Base-by-base conservation (phyloP, 2,797 vertebrate species). In the Cottoperca gobio region DNA sequence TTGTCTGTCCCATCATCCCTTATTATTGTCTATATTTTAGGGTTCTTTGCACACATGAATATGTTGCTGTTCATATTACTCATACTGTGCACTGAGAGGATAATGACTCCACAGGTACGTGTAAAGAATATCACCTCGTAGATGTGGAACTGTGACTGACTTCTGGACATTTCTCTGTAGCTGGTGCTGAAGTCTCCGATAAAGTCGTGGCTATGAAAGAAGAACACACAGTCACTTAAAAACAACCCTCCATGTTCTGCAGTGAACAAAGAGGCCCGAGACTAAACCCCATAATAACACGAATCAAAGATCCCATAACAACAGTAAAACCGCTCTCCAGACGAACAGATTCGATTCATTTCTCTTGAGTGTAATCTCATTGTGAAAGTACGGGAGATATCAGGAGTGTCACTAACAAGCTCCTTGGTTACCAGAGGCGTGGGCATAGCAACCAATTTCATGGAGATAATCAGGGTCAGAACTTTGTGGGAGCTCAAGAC, bases 141-240 rank as follows among this genome's bases (percentile, higher is more conserved):
- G 57, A 99, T 91, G 0, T 97, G 98, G 91, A 99, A 99, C 79
- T 99, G 98, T 45, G 97, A 96, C 24, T 99, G 98, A 31, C 97
- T 97, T 90, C 97, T 96, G 0, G 96, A 97, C 89, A 99, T 88
- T 90, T 99, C 97, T 85, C 97, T 97, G 91, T 99, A 99, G 91
- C 97, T 99, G 88, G 97, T 99, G 88, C 96, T 98, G 94, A 99
- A 99, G 93, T 99, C 97, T 6, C 98, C 98, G 0, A 99, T 99
- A 82, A 98, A 99, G 93, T 99, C 98, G 71, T 99, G 98, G 79
- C 98, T 99, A 86, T 64, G 60, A 84, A 40, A 70, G 71, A 43
- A 2, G 19, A 55, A 33, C 35, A 81, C 33, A 79, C 9, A 76
- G n/a, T 75, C 49, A 69, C 13, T 57, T 55, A 37, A 16, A 53